Percentiles rank a stretch among this genome's conserved stretches.
phyloP scores from a whole-genome alignment of 2,888 invertebrate species.

The Eristalis tenax region DNA sequence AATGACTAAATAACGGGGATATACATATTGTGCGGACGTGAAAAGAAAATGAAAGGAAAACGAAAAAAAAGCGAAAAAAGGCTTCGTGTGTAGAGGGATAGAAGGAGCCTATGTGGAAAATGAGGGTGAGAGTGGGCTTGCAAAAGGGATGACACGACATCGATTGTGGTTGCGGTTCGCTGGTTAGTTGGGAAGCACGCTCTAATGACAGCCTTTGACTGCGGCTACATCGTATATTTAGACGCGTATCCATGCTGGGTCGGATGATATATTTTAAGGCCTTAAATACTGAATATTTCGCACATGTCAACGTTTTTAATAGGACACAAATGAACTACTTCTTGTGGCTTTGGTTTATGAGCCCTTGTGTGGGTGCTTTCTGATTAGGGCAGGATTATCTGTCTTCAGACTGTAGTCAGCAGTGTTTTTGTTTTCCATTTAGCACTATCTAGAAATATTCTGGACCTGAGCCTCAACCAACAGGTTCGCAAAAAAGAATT shows the following conservation, averaged over 20 bases:
- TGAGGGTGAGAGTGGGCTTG: background rate
- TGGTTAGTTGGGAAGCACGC: slow-evolving; percentile 35
- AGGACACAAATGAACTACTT: background rate
- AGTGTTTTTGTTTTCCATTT: too few relatives aligned
- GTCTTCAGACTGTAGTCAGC: too few relatives aligned
- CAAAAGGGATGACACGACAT: slow-evolving; percentile 37
- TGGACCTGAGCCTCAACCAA: too few relatives aligned
- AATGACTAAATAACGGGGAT: slow-evolving; percentile 48
- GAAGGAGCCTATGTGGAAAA: background rate
- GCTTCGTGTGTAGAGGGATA: slow-evolving; percentile 26
- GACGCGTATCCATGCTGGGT: background rate
- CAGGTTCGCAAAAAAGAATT: too few relatives aligned
- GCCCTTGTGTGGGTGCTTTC: too few relatives aligned
- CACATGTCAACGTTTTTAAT: background rate
- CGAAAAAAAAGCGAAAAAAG: background rate
- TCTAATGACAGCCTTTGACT: slow-evolving; percentile 20
- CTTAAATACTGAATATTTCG: background rate
- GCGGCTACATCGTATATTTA: slow-evolving; percentile 12
- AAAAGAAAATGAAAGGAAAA: slow-evolving; percentile 26
- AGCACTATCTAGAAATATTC: too few relatives aligned
- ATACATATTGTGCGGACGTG: slow-evolving; percentile 34
- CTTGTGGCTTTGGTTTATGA: background rate
- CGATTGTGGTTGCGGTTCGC: slow-evolving; percentile 58
- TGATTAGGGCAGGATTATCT: too few relatives aligned
- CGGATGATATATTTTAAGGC: background rate